Evolutionary conservation across 1,140 invertebrate species (phyloP).

Genomic region (Plodia interpunctella): DNA sequence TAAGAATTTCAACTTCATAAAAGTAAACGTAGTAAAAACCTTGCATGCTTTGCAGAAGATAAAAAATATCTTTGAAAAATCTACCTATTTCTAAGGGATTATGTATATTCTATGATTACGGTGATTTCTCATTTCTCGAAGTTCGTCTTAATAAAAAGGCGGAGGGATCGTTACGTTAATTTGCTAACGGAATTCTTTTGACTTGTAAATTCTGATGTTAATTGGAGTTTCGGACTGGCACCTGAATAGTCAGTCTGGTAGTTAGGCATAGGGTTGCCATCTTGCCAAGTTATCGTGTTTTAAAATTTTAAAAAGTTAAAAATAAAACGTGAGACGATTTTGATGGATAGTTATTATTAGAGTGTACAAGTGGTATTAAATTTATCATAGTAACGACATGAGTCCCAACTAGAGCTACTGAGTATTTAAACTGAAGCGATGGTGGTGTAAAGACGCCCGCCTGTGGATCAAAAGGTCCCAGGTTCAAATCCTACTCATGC

Average conservation of each 20-base stretch:
- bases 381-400: no score
- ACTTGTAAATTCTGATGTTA: conserved; percentile 22
- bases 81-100: background rate
- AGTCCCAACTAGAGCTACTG: no score
- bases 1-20: no score
- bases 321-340: background rate
- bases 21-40: no score
- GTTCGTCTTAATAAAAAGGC: background rate
- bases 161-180: conserved; percentile 12
- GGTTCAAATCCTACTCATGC: no score
- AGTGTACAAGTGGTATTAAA: no score
- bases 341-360: no score
- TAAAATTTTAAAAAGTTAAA: background rate
- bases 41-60: no score
- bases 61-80: background rate
- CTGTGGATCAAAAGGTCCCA: no score
- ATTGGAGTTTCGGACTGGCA: conserved; percentile 19
- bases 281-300: background rate
- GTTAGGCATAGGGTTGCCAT: background rate
- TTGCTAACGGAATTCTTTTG: conserved; percentile 24
- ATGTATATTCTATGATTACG: background rate
- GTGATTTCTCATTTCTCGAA: background rate
- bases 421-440: no score
- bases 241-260: conserved; percentile 22
- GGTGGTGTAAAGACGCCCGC: no score